Evolutionary conservation across 2,888 invertebrate species (phyloP).

Genomic region (Eilema sororculum): DNA sequence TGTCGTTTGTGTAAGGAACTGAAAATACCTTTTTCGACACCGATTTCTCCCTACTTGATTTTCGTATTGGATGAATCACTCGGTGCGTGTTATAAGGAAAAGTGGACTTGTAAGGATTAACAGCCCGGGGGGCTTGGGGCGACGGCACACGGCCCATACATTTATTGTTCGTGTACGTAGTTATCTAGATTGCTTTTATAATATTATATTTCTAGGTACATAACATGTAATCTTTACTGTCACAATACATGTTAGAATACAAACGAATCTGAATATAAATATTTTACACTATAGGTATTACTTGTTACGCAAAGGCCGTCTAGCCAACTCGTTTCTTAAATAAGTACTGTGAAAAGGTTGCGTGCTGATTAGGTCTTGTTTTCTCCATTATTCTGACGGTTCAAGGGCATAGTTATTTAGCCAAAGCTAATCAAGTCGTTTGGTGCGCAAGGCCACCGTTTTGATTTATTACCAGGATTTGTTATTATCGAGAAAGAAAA

Average conservation of each 20-base stretch:
- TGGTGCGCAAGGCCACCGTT: constrained; percentile 42
- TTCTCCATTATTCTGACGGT: constrained; percentile 36
- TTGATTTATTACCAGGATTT: constrained; percentile 46
- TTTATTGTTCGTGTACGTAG: constrained; percentile 34
- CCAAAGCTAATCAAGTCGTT: constrained; percentile 33
- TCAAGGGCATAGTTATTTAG: constrained; percentile 50
- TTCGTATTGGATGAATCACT: constrained; percentile 69
- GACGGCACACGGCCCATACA: constrained; percentile 26
- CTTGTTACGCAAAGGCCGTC: constrained; percentile 30
- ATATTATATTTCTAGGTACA: not conserved
- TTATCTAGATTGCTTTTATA: constrained; percentile 37
- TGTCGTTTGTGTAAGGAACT: constrained; percentile 13
- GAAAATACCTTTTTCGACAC: constrained; percentile 26
- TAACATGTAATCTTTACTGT: constrained; percentile 38
- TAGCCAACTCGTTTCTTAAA: constrained; percentile 33
- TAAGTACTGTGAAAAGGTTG: constrained; percentile 37
- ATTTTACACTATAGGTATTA: constrained; percentile 22
- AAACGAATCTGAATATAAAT: constrained; percentile 33
- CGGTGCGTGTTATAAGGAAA: constrained; percentile 66
- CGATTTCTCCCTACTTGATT: constrained; percentile 29
- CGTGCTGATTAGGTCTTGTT: constrained; percentile 46
- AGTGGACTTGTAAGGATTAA: constrained; percentile 65
- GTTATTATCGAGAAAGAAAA: constrained; percentile 35
- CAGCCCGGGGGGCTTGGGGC: constrained; percentile 53
- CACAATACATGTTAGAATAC: constrained; percentile 22